Conservation (phyloP, 2,888 invertebrate species). For the Volucella inflata region DNA sequence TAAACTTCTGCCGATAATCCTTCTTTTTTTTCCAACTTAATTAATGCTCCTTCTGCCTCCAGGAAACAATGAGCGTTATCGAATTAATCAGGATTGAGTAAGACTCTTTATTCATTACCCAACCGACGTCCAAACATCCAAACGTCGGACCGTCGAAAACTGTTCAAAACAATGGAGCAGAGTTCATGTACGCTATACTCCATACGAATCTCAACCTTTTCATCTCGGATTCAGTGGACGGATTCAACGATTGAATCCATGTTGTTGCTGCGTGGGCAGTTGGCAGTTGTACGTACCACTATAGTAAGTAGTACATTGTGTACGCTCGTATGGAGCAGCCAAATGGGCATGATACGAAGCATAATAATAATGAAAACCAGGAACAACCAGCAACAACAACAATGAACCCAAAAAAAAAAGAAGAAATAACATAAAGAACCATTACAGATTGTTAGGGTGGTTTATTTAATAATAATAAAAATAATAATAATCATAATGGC, state of each 20-base stretch:
- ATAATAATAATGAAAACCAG: constrained; percentile 67
- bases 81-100: constrained; percentile 68
- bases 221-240: constrained; percentile 44
- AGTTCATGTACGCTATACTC: constrained; percentile 31
- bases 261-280: constrained; percentile 67
- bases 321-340: background rate
- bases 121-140: constrained; percentile 11
- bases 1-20: constrained; percentile 45
- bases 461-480: constrained; percentile 68
- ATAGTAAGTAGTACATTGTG: constrained; percentile 54
- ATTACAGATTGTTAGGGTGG: constrained; percentile 73
- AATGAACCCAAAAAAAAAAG: background rate
- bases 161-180: constrained; percentile 57
- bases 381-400: background rate
- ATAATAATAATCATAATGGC: constrained; percentile 59
- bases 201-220: constrained; percentile 64
- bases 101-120: constrained; percentile 61
- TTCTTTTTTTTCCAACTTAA: constrained; percentile 45
- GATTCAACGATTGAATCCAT: constrained; percentile 9
- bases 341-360: constrained; percentile 67
- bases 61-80: constrained; percentile 70
- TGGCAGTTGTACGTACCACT: constrained; percentile 20
- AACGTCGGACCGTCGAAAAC: constrained; percentile 20
- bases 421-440: constrained; percentile 26
- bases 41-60: constrained; percentile 53